A percentile compares a stretch with the other conserved stretches of the same genome.
These are phyloP conservation scores for Andrena camellia DNA, from an alignment of 2,888 invertebrate species.

Conservation along the genomic window DNA sequence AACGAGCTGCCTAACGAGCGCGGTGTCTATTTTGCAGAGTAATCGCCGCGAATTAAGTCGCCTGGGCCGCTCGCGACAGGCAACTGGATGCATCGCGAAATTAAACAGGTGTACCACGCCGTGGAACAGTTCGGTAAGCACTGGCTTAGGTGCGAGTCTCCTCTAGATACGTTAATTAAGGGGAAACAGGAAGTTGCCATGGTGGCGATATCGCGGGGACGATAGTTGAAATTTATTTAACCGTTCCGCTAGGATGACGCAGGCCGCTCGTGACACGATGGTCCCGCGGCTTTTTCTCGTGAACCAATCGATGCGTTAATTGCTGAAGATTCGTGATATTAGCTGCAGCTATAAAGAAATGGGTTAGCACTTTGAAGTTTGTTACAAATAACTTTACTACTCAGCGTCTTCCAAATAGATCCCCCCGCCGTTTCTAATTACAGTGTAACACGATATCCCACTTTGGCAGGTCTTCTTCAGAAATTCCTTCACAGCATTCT, in stretches of 20 bases:
- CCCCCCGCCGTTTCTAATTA: no score
- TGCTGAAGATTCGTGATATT: background rate
- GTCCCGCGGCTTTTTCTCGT: background rate
- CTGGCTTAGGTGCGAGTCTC: conserved; percentile 34
- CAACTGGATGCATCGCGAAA: conserved; percentile 43
- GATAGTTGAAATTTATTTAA: conserved; percentile 11
- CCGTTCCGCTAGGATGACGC: background rate
- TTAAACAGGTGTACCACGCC: conserved; percentile 45
- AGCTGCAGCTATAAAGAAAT: background rate
- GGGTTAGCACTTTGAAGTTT: background rate
- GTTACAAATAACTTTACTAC: background rate
- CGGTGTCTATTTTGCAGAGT: conserved; percentile 43
- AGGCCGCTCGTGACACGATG: background rate
- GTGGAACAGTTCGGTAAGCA: conserved; percentile 19
- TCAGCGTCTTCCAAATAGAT: no score
- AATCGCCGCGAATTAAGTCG: conserved; percentile 51
- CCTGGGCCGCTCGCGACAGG: conserved; percentile 24
- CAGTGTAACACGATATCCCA: no score
- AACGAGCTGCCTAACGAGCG: conserved; percentile 47
- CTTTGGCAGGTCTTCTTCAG: no score
- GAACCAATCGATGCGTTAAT: background rate
- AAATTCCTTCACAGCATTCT: no score
- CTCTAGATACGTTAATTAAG: conserved; percentile 42
- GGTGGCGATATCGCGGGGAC: background rate
- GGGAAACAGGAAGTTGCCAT: conserved; percentile 10